Conservation (phyloP, 2,797 vertebrate species). For the Anableps anableps region DNA sequence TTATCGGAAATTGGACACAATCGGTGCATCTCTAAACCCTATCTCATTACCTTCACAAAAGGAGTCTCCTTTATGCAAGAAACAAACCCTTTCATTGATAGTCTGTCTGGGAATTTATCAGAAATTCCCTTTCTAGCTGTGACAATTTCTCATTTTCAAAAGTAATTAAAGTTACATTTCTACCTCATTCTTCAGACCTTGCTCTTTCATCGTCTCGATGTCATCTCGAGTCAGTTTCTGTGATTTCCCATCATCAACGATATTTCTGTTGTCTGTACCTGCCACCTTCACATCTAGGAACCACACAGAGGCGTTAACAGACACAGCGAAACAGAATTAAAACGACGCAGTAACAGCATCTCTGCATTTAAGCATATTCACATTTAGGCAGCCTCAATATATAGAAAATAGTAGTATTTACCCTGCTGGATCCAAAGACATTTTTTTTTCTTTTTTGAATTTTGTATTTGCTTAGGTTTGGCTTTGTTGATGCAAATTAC, state of each 20-base stretch:
- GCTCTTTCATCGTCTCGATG: constrained; percentile 96
- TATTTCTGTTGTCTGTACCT: constrained; percentile 96
- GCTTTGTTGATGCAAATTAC: background rate
- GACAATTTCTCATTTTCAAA: background rate
- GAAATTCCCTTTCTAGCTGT: no score
- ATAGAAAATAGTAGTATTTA: background rate
- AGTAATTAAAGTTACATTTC: constrained; percentile 30
- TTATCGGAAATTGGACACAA: background rate
- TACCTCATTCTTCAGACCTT: constrained; percentile 97
- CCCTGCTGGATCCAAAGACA: background rate
- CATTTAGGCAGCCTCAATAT: background rate
- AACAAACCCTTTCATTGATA: no score
- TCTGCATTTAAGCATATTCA: background rate
- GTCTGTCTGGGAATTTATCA: no score
- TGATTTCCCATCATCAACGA: constrained; percentile 96
- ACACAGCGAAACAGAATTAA: background rate
- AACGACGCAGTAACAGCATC: no score
- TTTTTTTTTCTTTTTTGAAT: background rate
- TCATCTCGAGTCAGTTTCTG: constrained; percentile 98
- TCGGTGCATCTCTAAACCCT: background rate
- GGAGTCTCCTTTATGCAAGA: no score
- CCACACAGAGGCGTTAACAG: background rate
- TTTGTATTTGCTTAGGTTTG: background rate
- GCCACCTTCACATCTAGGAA: constrained; percentile 89
- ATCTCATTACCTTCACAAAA: no score